Evolutionary conservation across 2,113 vertebrate species (phyloP).

Genomic region (Vulpes ferrilata): DNA sequence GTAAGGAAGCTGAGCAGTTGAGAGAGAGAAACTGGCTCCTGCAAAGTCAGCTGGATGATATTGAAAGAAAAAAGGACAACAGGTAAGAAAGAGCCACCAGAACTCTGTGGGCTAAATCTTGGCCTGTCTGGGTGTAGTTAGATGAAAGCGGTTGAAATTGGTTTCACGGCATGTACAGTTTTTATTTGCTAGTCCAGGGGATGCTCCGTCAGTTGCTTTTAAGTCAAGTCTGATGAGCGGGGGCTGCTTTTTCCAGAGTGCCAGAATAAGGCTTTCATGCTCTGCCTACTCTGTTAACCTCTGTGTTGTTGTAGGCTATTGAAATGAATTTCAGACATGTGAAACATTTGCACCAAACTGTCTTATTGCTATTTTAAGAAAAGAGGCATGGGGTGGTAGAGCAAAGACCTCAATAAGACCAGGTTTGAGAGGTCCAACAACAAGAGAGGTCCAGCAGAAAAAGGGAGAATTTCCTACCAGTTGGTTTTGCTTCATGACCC

Average conservation of each 20-base stretch:
- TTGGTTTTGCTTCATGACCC: not conserved
- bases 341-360: not conserved
- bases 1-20: constrained; percentile 91
- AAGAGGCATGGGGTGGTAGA: not conserved
- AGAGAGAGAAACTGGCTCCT: constrained; percentile 92
- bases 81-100: constrained; percentile 78
- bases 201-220: not conserved
- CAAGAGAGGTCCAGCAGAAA: not conserved
- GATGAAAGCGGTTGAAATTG: too few relatives aligned
- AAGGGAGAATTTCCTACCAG: not conserved
- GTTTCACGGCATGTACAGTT: rapidly evolving
- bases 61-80: constrained; percentile 73
- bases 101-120: not conserved
- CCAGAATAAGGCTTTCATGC: not conserved
- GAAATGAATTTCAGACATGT: not conserved
- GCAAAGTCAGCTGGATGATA: constrained; percentile 87
- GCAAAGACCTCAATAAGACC: not conserved
- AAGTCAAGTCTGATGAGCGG: not conserved
- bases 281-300: not conserved
- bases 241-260: not conserved
- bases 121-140: not conserved
- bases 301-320: not conserved
- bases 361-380: not conserved
- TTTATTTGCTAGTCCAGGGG: not conserved
- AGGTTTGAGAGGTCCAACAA: not conserved